Base-by-base conservation (phyloP, 2,113 vertebrate species). In the Prionailurus bengalensis region DNA sequence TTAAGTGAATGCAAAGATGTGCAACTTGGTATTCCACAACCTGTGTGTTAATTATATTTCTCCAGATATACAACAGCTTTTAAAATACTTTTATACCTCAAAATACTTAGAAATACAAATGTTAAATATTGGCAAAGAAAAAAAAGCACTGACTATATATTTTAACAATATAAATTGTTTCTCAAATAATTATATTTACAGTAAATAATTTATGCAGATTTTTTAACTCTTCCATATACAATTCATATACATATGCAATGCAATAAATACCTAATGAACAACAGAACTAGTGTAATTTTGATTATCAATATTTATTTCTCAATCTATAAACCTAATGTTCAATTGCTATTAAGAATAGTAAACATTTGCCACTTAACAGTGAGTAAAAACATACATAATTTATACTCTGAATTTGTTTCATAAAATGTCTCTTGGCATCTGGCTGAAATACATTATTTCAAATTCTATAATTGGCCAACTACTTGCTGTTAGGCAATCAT, bases 291-390 rank as follows among this genome's bases (percentile, higher is more conserved):
- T 79, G 4, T 95, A 96, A 80, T 91, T 91, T 90, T 90, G 31
- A 92, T 93, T 91, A 91, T 78, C 82, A 97, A 45, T 88, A 97
- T 93, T 97, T 94, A 96, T 94, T 98, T 94, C 84, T 81, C 70
- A 96, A 90, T 78, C 95, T 97, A 31, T 95, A 97, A 97, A 94
- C 25, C 65, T 88, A 91, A 96, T 84, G 87, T 97, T 36, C 27
- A 81, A 65, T 58, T 93, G 55, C 36, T 74, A 48, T 63, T 85
- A 85, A 94, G 36, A 42, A 51, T 51, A 55, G 42, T 80, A 94
- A 97, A 92, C 51, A 96, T 93, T 95, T 84, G 87, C 55, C 74
- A 79, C 3, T 68, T 33, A 92, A 76, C 16, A 91, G 93, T 95
- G 96, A 93, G 95, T 78, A 84, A 87, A 97, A 96, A 79, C 89